Base-by-base conservation (phyloP, 2,113 vertebrate species). In the Podarcis cretensis region DNA sequence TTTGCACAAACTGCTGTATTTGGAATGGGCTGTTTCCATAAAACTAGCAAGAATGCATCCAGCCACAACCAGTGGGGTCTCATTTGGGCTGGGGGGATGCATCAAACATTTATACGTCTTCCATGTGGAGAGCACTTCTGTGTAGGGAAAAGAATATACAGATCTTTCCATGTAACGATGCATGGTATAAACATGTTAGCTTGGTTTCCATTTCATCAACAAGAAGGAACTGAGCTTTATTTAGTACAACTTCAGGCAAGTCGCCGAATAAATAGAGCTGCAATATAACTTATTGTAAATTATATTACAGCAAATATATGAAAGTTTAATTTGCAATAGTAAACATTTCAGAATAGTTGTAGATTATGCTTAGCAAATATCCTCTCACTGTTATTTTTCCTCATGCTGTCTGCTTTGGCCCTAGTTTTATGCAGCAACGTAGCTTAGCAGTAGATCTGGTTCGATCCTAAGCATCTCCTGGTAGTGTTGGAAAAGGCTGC, bases 141-240 rank as follows among this genome's bases (percentile, higher is more conserved):
- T 30, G 78, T n/a, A 12, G 6, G 25, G 77, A 40, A 14, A 80
- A 18, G 5, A 59, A 27, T 59, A 32, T 13, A 20, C 54, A 32
- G 25, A n/a, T 32, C 7, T 16, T 59, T 12, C 16, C 6, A 57
- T 20, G 78, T 37, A 6, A n/a, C 32, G 8, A 0, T 59, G 25
- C 10, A n/a, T 79, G n/a, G 25, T 13, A 5, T 7, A 74, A 40
- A 10, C 6, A 5, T 8, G n/a, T 3, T 35, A 66, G 59, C 2
- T 82, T 13, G 69, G 81, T 83, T 68, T 20, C 83, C 54, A 20
- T 83, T 91, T 75, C 77, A 81, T 82, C 68, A 77, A 48, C 71
- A 80, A 71, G 32, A 1, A 1, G 21, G 68, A 25, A 27, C 73
- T 16, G 80, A 79, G 54, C 14, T 25, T 54, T 54, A 54, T 54